Base-by-base conservation (phyloP, 2,797 vertebrate species). In the Lates japonicus region DNA sequence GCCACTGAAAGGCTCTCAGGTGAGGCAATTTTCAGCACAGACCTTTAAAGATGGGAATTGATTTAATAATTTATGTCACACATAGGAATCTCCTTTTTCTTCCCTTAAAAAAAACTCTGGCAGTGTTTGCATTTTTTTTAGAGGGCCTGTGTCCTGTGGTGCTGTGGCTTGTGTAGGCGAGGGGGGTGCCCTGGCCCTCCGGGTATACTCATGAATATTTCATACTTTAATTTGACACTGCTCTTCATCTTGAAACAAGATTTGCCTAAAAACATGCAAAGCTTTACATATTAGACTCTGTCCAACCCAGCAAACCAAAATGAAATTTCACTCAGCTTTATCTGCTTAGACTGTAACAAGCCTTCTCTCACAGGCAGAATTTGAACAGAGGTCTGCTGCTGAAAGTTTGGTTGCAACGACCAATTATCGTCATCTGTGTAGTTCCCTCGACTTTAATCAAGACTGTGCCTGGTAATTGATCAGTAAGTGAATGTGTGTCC, bases 31-130 rank as follows among this genome's bases (percentile, higher is more conserved):
- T 81, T 60, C 63, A 60, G 33, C 25, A 14, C n/a, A 65, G 60
- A 65, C 16, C 48, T 82, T 81, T 29, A 52, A 74, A 70, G 71
- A 80, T 65, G 59, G 60, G 70, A 74, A 80, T 66, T 49, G 22
- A 80, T 82, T 86, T 62, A 16, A 76, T 86, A 58, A 83, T 78
- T 80, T 22, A 69, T 87, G 78, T 70, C 33, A 64, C 63, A 66
- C 59, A 49, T 29, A 17, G 42, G 52, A 19, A 49, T 84, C 62
- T 78, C 20, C 25, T 69, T 16, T 7, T 20, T 0, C 22, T 55
- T 46, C 68, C 69, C 25, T 16, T 6, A 41, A 29, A 29, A 29
- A 29, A 19, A 20, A 5, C 33, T 58, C 31, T 61, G 31, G 2
- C 2, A 42, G 17, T 35, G 33, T 62, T 46, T 57, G 44, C 20